phyloP scores from a whole-genome alignment of 2,113 vertebrate species.

The Actenoides lindsayi region DNA sequence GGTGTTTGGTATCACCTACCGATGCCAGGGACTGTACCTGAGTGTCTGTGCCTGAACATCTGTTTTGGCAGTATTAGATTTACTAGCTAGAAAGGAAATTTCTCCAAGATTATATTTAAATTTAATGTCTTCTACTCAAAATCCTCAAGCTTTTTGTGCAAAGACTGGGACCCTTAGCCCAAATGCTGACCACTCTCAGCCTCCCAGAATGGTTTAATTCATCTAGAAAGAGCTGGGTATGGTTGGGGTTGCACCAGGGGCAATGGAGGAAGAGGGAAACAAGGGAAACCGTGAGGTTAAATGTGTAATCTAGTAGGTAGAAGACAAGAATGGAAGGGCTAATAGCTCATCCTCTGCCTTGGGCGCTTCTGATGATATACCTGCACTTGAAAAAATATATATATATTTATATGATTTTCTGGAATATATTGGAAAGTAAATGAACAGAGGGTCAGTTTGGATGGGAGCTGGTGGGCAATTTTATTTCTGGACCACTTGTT shows the following conservation, averaged over 20 bases:
- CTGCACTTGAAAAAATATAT: neutral
- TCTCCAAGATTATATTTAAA: neutral
- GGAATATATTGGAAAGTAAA: neutral
- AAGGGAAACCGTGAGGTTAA: neutral
- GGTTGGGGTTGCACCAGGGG: neutral
- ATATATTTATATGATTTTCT: neutral
- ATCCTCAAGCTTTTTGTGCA: neutral
- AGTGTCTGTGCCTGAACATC: neutral
- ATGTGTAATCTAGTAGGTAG: neutral
- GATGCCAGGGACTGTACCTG: neutral
- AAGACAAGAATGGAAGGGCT: neutral
- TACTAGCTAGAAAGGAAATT: neutral
- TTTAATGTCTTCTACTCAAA: neutral
- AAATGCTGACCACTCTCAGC: neutral
- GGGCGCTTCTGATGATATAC: neutral
- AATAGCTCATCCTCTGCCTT: neutral
- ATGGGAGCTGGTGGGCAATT: neutral
- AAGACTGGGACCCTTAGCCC: neutral
- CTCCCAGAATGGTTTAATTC: neutral
- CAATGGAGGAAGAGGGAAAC: neutral
- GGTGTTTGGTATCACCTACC: neutral
- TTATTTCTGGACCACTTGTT: neutral
- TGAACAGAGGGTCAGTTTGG: accelerated
- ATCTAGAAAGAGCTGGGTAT: neutral
- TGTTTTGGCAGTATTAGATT: neutral